phyloP scores from a whole-genome alignment of 2,888 invertebrate species.

The Steinernema carpocapsae region DNA sequence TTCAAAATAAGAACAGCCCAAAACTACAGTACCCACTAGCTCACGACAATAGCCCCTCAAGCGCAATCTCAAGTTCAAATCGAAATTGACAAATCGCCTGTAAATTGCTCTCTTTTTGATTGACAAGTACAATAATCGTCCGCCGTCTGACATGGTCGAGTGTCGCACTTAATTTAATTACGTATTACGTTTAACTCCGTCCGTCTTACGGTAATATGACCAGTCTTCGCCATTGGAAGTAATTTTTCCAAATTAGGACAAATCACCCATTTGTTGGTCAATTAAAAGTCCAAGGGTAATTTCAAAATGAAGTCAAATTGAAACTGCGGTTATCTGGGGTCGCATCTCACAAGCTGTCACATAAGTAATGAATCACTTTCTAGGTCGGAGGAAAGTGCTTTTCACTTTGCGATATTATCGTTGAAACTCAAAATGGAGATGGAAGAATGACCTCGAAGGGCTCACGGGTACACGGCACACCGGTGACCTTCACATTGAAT shows the following conservation, averaged over 20 bases:
- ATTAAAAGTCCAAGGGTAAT: too few species aligned
- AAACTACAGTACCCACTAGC: too few species aligned
- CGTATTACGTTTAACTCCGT: neutral
- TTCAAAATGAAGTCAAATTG: neutral
- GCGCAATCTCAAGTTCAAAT: slow-evolving; percentile 5
- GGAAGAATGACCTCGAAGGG: slow-evolving; percentile 19
- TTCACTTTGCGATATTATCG: slow-evolving; percentile 17
- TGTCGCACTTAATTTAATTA: slow-evolving; percentile 29
- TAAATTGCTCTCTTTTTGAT: slow-evolving; percentile 14
- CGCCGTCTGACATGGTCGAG: neutral
- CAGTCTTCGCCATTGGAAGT: neutral
- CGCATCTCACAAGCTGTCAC: slow-evolving; percentile 9
- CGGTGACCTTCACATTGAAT: slow-evolving; percentile 30
- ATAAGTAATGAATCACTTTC: slow-evolving; percentile 16
- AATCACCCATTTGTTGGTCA: too few species aligned
- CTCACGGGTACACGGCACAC: neutral
- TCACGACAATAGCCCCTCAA: too few species aligned
- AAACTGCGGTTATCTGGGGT: neutral
- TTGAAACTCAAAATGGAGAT: neutral
- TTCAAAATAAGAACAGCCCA: too few species aligned
- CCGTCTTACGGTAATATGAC: neutral
- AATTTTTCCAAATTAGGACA: too few species aligned
- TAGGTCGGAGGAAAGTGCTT: neutral
- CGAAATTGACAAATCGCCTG: slow-evolving; percentile 30
- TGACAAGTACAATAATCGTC: slow-evolving; percentile 27